Conservation (phyloP, 1,140 invertebrate genomes). For the Penaeus japonicus region DNA sequence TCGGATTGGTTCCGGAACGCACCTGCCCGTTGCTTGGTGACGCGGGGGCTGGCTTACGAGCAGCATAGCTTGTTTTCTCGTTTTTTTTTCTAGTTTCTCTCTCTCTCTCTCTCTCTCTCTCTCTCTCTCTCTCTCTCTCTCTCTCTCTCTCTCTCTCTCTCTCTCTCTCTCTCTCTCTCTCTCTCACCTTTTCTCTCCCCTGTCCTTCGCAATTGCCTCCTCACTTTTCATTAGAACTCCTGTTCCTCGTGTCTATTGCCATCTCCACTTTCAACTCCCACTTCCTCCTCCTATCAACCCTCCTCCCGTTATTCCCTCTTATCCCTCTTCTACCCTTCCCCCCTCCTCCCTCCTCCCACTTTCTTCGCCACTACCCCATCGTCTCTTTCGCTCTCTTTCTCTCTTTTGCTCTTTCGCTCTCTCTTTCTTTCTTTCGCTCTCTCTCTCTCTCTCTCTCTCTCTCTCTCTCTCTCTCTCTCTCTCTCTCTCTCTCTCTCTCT, state of each 20-base stretch:
- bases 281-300: not conserved
- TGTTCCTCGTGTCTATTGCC: not conserved
- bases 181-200: not conserved
- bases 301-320: not conserved
- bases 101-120: not conserved
- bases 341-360: not conserved
- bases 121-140: not conserved
- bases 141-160: not conserved
- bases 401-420: not conserved
- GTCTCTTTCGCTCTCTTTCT: not conserved
- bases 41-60: too few relatives aligned
- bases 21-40: too few relatives aligned
- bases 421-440: not conserved
- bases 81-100: not conserved
- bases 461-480: not conserved
- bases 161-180: too few relatives aligned
- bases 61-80: too few relatives aligned
- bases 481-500: not conserved
- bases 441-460: not conserved
- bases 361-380: not conserved
- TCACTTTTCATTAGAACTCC: not conserved
- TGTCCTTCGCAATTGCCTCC: not conserved
- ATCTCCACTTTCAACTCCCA: not conserved
- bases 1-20: too few relatives aligned
- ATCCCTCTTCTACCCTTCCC: not conserved